Base-by-base conservation (phyloP, 1,140 invertebrate genomes). In the Pseudoatta argentina region DNA sequence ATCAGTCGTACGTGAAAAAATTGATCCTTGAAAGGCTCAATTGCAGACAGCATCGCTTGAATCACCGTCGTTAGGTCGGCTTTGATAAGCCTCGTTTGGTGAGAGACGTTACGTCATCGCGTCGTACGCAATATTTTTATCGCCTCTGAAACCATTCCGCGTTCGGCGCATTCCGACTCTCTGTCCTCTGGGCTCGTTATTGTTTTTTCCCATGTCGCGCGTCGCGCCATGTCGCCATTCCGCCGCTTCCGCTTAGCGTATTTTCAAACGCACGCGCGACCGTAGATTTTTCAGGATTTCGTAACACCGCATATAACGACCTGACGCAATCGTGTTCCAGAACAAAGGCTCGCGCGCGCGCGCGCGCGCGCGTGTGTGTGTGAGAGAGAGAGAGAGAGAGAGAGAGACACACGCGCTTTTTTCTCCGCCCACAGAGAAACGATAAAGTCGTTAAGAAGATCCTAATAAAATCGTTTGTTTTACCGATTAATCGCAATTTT, bases 221-320 rank as follows among this genome's bases (percentile, higher is more conserved):
- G 66, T 85, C 81, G 85, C 86, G 61, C 34, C 34, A 39, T 39
- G 34, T 51, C 63, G 53, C 85, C 71, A 53, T 51, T 51, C 4
- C 66, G 72, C 79, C 53, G 71, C 30, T 44, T 51, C 66, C 53
- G 55, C 66, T 53, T 44, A 44, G 59, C 48, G 82, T 78, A 85
- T 78, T 78, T 78, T 78, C 72, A 78, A 85, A 72, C 85, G 64
- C 39, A 63, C 66, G 59, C 71, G 39, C 2, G 7, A n/a, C 79
- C 90, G 85, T 91, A 91, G 88, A 92, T 90, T 92, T 89, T 87
- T 86, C 89, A 78, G 82, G 55, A 92, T 92, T 93, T 91, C 91
- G 91, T 90, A 91, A 92, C 79, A 83, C 63, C n/a, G 61, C 89
- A 67, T 64, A 72, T 71, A 77, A 63, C 63, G 57, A 63, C 87